Evolutionary conservation across 2,888 invertebrate genomes (phyloP).

Genomic region (Geotrupes spiniger): DNA sequence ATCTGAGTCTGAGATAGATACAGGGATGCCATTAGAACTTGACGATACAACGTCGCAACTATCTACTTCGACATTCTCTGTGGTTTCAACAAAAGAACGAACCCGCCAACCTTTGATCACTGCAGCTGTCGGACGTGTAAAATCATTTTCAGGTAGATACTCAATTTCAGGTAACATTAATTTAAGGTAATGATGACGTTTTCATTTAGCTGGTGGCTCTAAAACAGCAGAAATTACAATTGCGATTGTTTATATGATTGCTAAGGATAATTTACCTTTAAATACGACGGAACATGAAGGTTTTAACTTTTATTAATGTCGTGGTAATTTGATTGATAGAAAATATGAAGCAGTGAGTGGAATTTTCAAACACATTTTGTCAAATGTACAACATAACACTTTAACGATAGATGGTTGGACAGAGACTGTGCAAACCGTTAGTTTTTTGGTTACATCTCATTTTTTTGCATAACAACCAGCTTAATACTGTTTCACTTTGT

Average conservation of each 20-base stretch:
- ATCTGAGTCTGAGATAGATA: too few relatives aligned
- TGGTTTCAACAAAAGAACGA: neutral
- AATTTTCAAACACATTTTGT: conserved; percentile 20
- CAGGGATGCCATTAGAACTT: too few relatives aligned
- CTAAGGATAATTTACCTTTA: conserved; percentile 24
- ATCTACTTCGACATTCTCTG: neutral
- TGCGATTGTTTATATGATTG: conserved; percentile 25
- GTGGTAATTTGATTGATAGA: conserved; percentile 13
- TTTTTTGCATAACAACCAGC: conserved; percentile 11
- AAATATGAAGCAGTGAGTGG: conserved; percentile 20
- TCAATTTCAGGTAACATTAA: neutral
- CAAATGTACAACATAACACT: conserved; percentile 14
- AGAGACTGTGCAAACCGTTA: conserved; percentile 24
- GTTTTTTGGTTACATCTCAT: conserved; percentile 28
- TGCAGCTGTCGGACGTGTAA: neutral
- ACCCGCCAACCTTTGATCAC: neutral
- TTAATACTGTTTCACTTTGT: conserved; percentile 6
- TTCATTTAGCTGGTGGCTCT: conserved; percentile 17
- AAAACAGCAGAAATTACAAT: conserved; percentile 21
- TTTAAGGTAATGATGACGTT: neutral
- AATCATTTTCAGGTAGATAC: neutral
- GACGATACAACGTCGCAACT: too few relatives aligned
- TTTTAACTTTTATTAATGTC: conserved; percentile 13
- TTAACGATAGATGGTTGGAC: conserved; percentile 29
- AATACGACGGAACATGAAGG: conserved; percentile 24